Base-by-base conservation (phyloP, 2,888 invertebrate species). In the Erannis defoliaria region DNA sequence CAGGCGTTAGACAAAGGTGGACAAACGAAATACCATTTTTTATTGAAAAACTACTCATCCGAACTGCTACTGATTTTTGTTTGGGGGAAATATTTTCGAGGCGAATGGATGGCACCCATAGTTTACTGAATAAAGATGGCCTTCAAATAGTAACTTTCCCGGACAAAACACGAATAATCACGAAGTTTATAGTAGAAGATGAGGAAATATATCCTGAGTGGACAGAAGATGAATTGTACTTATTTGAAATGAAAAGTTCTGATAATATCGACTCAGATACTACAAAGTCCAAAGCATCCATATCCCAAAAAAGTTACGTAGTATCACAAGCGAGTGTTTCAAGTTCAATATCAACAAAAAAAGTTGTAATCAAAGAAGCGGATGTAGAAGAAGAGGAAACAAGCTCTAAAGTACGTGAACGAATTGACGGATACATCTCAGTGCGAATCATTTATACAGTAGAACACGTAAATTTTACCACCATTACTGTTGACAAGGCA, bases 401-500 rank as follows among this genome's bases (percentile, higher is more conserved):
- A 53, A 75, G 80, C 54, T 21, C 59, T 9, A 73, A 70, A 35
- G 64, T 66, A 45, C 75, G 67, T 18, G 67, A 64, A 61, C 73
- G 82, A 62, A 72, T 66, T 0, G 91, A 91, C 72, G 91, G 91
- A 6, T 92, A 85, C 64, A 48, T 90, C 56, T 87, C 86, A n/a
- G 72, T 92, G 9, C 81, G 85, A 64, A 62, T 88, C 9, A 67
- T 80, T 42, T 87, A 80, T 67, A 84, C 82, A 1, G 79, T 93
- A 62, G 94, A 94, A 75, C 94, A 94, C 81, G 77, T 81, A 33
- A 89, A 93, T 78, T 94, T 94, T 70, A 86, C 94, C n/a, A 90
- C 92, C n/a, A 81, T 94, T 16, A 84, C 82, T 43, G 82, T 93
- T 61, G 86, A 93, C 70, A 89, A 86, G 74, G 73, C 78, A 29